Base-by-base conservation (phyloP, 2,888 invertebrate species). In the Philereme vetulata region DNA sequence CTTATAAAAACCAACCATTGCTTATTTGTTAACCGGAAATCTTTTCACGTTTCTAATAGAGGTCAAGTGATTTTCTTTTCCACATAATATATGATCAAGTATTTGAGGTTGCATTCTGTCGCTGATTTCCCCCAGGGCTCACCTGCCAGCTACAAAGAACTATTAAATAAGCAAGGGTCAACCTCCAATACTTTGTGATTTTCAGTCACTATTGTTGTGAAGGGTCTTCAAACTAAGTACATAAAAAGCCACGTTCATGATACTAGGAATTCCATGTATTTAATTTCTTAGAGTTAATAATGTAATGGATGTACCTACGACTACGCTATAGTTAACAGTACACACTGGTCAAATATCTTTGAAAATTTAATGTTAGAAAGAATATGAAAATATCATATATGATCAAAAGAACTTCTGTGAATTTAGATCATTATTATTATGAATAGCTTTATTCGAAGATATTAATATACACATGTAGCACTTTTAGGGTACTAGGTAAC, bases 71-170 rank as follows among this genome's bases (percentile, higher is more conserved):
- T 46, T 53, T 51, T 45, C 9, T 52, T 56, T 62, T 32, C 9
- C 51, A 34, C 44, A 49, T 52, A 51, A 86, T 87, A 84, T 86
- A 84, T 86, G 86, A 88, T 86, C 85, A 86, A 86, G 76, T 85
- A 85, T 56, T 51, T 47, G 53, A 45, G 57, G 54, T 86, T 83
- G 84, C 87, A 87, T 88, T 89, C 81, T 87, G 82, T 83, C 79
- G 81, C 81, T 90, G 90, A 90, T 90, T 90, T 90, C 90, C 90
- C 90, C 46, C 3, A 90, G 81, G 90, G 76, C 71, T 80, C 74
- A 86, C 87, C 86, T 86, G 82, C 81, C 82, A n/a, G n/a, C n/a
- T n/a, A 83, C 85, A 86, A 86, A 88, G 85, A 88, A 88, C 86
- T 85, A 83, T 80, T 55, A 46, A 62, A 56, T 62, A 48, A 59